Evolutionary conservation across 2,888 invertebrate genomes (phyloP), one percentile per base, ranked within the genome.

Genomic region (Aphelenchoides bicaudatus): DNA sequence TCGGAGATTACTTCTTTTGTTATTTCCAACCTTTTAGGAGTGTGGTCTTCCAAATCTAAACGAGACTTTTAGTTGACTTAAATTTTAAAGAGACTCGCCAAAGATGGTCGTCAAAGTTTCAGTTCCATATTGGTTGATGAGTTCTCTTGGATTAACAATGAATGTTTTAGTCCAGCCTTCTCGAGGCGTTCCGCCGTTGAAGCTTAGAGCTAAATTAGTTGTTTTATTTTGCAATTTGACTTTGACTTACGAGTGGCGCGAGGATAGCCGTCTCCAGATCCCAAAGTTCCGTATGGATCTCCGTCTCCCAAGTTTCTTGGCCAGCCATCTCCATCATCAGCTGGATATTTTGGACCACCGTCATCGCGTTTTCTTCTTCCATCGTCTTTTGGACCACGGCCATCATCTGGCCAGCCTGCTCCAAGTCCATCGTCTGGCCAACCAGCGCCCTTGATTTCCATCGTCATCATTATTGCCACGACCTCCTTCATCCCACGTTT

Each of bases 401-500:
- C 56, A 3, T 54, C 55, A 19, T 56, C 25, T 23, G 55, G 55
- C 55, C 27, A 6, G 21, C 39, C 54, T 19, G 27, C 47, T 19
- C 59, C 61, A 30, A 30, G 29, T 54, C 43, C 58, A 31, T 49
- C 59, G 16, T 37, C 60, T 1, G 57, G 57, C 38, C 56, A 57
- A 28, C 30, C 31, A 19, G 43, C 21, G 23, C 43, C 43, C 30
- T n/a, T n/a, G n/a, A n/a, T n/a, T n/a, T n/a, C n/a, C n/a, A n/a
- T n/a, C n/a, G n/a, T n/a, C n/a, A n/a, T n/a, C n/a, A n/a, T n/a
- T n/a, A n/a, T n/a, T n/a, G n/a, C n/a, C n/a, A n/a, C n/a, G n/a
- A n/a, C n/a, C n/a, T n/a, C n/a, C n/a, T n/a, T n/a, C 65, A 47
- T 67, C 67, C 76, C 76, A 76, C 25, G 62, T 65, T 57, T 75